Evolutionary conservation across 2,113 vertebrate genomes (phyloP).

Genomic region (Megaptera novaeangliae): DNA sequence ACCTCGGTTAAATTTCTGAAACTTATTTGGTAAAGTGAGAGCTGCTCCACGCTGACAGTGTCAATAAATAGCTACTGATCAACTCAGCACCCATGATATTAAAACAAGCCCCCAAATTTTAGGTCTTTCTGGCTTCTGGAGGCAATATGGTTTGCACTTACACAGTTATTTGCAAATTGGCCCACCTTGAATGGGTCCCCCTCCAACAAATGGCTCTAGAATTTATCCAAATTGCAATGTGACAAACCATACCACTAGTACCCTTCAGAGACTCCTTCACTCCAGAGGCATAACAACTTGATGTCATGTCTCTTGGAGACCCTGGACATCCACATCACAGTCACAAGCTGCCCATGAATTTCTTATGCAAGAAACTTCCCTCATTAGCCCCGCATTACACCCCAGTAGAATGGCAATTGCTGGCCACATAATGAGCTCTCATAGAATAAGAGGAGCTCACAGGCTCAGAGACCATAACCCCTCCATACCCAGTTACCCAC

Average conservation of each 20-base stretch:
- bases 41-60: not conserved
- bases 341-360: not conserved
- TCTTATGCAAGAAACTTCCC: not conserved
- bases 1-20: not conserved
- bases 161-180: not conserved
- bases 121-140: not conserved
- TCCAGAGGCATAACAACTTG: not conserved
- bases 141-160: not conserved
- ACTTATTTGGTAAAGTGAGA: not conserved
- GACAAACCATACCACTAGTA: not conserved
- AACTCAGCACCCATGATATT: not conserved
- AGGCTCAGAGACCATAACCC: not conserved
- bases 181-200: rapidly evolving
- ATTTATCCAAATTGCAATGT: not conserved
- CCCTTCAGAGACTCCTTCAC: not conserved
- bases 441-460: not conserved
- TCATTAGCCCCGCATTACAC: not conserved
- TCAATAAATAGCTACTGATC: not conserved
- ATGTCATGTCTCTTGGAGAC: not conserved
- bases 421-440: not conserved
- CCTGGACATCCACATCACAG: not conserved
- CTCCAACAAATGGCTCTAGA: not conserved
- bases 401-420: not conserved
- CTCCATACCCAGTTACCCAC: not conserved
- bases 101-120: not conserved